Evolutionary conservation across 1,140 invertebrate genomes (phyloP).

Genomic region (Adelges cooleyi): DNA sequence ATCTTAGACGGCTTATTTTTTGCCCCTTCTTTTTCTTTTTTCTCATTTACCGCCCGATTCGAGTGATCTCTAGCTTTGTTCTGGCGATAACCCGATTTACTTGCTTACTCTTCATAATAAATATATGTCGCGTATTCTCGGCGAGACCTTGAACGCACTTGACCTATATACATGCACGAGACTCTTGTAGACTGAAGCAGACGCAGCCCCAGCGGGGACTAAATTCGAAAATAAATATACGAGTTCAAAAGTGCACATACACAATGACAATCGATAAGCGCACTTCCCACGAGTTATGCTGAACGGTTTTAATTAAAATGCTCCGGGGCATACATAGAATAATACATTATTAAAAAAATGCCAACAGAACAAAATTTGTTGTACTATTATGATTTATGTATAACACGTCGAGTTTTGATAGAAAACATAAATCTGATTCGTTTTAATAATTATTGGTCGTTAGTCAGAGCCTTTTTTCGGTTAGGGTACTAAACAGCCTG

Average conservation of each 20-base stretch:
- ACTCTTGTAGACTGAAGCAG: background rate
- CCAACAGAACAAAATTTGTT: no score
- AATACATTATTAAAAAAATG: no score
- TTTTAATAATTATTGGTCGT: no score
- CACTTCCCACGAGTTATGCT: background rate
- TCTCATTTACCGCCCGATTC: background rate
- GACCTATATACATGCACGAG: background rate
- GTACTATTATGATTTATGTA: no score
- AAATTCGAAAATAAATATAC: background rate
- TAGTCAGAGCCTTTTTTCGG: no score
- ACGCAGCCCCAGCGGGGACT: background rate
- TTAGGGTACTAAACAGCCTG: no score
- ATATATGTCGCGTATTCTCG: background rate
- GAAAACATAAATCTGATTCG: no score
- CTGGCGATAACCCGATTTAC: constrained; percentile 20
- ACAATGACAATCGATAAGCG: no score
- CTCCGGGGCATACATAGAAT: background rate
- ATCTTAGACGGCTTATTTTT: background rate
- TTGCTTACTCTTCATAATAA: constrained; percentile 16
- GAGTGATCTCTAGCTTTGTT: constrained; percentile 11
- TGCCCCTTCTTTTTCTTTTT: background rate
- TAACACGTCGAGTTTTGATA: no score
- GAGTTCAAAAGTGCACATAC: no score
- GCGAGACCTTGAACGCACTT: constrained; percentile 18
- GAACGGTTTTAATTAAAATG: constrained; percentile 7